Evolutionary conservation across 1,140 invertebrate species (phyloP), one percentile per base, ranked within the genome.

Genomic region (Eumeta japonica): DNA sequence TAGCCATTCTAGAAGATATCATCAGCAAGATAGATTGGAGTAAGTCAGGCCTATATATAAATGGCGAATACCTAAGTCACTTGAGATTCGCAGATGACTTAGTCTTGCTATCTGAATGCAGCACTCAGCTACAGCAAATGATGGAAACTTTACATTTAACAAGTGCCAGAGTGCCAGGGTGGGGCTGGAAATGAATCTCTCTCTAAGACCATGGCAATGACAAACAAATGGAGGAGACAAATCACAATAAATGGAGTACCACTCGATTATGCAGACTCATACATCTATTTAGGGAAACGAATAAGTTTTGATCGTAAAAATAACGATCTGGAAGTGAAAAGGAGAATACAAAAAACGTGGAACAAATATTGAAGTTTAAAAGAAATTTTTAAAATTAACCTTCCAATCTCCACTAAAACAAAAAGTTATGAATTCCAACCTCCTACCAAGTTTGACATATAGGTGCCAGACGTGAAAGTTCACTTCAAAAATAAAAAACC

Each of bases 251-350:
- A 45, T 10, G 16, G 37, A 9, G 13, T 14, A 7, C 39, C 35
- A 17, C 19, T 53, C 3, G 11, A 41, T 10, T 53, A 46, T 28
- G 30, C 39, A 3, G 39, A 47, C 10, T 30, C 35, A 15, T 47
- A 50, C 14, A 39, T 52, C 2, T 50, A 52, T 28, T 12, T 50
- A 11, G 44, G 47, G 5, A 48, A 48, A 16, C 41, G 43, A 49
- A 42, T 49, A 13, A 37, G 42, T 11, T 45, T 51, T 10, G 40
- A 43, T 4, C 24, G 19, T 17, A 17, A 17, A 35, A 45, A 14
- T 16, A 43, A 51, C n/a, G 27, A 35, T 3, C 27, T 19, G n/a
- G 42, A 51, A 16, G 14, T 48, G 5, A 30, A 48, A 15, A 15
- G 43, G 10, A 45, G 40, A 12, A 10, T 15, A 10, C 35, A 43